A percentile compares a stretch with the other conserved stretches of the same genome.
Conservation (phyloP, 1,140 invertebrate species). For the Littorina saxatilis region DNA sequence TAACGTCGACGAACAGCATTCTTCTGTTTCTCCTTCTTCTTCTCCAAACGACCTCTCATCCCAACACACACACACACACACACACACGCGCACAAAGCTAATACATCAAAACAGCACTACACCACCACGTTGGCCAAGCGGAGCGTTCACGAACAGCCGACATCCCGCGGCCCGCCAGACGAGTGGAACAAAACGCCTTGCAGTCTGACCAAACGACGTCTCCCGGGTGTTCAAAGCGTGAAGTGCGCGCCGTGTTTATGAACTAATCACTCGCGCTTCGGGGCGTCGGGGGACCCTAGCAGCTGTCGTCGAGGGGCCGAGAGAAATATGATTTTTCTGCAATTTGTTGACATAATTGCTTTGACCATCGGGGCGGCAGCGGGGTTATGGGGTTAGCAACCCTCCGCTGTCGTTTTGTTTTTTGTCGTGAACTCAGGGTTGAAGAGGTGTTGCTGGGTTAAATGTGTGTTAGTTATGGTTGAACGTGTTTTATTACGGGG, state of each 20-base stretch:
- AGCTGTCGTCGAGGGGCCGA: background rate
- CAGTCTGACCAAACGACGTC: background rate
- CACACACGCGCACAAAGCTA: background rate
- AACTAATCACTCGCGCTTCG: background rate
- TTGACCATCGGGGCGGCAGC: background rate
- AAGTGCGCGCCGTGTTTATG: background rate
- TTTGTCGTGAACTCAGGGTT: too few species aligned
- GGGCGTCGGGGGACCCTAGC: background rate
- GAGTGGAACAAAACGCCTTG: background rate
- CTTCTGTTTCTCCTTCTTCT: too few species aligned
- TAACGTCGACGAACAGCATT: too few species aligned
- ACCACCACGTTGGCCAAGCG: too few species aligned
- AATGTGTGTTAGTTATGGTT: background rate
- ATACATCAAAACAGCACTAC: too few species aligned
- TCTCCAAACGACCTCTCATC: background rate
- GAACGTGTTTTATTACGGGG: background rate
- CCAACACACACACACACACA: background rate
- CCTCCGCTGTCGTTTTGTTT: background rate
- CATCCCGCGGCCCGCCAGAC: too few species aligned
- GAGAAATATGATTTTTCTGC: constrained; percentile 15
- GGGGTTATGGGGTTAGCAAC: too few species aligned
- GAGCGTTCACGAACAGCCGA: too few species aligned
- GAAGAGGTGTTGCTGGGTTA: too few species aligned
- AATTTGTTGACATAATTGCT: constrained; percentile 1
- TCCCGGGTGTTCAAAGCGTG: too few species aligned